Evolutionary conservation across 2,113 vertebrate species (phyloP).

Genomic region (Copsychus sechellarum): DNA sequence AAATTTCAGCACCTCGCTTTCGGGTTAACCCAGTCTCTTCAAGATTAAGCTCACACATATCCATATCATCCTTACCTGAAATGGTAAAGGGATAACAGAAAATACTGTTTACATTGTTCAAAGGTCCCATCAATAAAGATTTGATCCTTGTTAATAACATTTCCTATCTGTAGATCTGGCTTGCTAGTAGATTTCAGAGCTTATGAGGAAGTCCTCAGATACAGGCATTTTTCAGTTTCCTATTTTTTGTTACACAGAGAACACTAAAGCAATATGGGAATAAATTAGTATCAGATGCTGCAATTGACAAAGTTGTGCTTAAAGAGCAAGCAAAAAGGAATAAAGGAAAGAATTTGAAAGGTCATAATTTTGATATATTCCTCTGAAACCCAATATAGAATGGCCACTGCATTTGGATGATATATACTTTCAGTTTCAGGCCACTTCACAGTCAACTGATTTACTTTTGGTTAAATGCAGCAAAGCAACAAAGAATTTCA

Average conservation of each 20-base stretch:
- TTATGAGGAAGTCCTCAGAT: neutral
- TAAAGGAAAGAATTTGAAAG: neutral
- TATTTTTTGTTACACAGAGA: neutral
- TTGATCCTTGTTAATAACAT: neutral
- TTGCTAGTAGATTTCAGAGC: neutral
- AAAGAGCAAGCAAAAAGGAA: neutral
- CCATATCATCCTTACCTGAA: slow-evolving; percentile 97
- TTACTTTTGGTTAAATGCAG: neutral
- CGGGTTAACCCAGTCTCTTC: slow-evolving; percentile 96
- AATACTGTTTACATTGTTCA: neutral
- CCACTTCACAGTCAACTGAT: neutral
- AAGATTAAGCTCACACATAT: slow-evolving; percentile 98
- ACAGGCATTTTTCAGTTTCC: neutral
- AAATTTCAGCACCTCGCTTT: slow-evolving; percentile 93
- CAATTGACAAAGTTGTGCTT: neutral
- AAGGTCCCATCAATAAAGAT: neutral
- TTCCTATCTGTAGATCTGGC: neutral
- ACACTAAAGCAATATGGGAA: neutral
- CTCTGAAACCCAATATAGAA: neutral
- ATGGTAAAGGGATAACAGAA: neutral
- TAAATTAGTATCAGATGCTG: neutral
- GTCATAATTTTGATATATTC: neutral
- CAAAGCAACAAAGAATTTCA: neutral
- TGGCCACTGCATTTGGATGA: neutral
- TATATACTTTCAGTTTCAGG: neutral